These are phyloP conservation scores for Coracias cyanogaster DNA, from an alignment of 2,797 vertebrate species.

Conservation along the genomic window DNA sequence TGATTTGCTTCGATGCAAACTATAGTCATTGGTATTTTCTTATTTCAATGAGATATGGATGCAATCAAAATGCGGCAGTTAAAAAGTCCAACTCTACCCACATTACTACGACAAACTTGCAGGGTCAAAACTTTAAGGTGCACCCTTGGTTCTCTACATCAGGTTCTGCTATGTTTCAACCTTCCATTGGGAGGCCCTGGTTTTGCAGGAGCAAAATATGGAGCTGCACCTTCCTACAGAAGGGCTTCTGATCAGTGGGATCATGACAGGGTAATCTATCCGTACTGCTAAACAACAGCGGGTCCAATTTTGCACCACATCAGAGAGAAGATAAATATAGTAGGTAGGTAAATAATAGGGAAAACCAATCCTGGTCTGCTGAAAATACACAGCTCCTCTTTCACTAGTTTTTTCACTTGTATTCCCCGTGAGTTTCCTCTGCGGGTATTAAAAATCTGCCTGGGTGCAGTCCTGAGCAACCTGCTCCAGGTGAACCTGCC, in stretches of 20 bases:
- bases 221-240: neutral
- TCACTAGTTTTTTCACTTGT: neutral
- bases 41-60: neutral
- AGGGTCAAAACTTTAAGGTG: neutral
- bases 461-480: neutral
- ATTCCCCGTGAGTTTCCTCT: neutral
- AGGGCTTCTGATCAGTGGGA: neutral
- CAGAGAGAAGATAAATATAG: neutral
- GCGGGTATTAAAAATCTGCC: neutral
- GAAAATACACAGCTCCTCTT: neutral
- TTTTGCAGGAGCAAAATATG: neutral
- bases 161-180: neutral
- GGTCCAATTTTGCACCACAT: neutral
- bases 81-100: neutral
- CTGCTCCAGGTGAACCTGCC: neutral
- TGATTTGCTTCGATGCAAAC: slow-evolving; percentile 8
- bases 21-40: neutral
- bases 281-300: neutral
- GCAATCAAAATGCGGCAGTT: neutral
- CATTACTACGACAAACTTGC: neutral
- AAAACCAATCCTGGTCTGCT: neutral
- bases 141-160: neutral
- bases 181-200: neutral
- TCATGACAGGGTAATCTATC: neutral
- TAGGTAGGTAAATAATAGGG: neutral